Evolutionary conservation across 2,113 vertebrate species (phyloP).

Genomic region (Rhinoderma darwinii): DNA sequence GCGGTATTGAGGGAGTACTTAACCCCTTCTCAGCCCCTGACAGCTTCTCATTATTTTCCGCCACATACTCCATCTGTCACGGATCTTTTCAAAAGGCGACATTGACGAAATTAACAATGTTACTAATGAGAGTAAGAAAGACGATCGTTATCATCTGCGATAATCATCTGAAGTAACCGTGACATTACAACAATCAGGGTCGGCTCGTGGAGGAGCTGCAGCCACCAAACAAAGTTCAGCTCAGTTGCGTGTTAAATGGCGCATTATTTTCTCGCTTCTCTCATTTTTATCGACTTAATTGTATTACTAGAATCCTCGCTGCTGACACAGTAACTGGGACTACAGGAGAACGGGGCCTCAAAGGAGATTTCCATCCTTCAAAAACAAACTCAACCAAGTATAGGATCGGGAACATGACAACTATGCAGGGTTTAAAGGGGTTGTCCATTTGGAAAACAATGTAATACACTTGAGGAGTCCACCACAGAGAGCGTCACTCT

Average conservation of each 20-base stretch:
- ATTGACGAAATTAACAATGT: slow-evolving; percentile 9
- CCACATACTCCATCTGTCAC: background rate
- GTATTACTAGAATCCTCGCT: background rate
- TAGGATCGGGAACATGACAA: background rate
- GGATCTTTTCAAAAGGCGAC: background rate
- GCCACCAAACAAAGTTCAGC: background rate
- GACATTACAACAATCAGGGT: background rate
- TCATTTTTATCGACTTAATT: background rate
- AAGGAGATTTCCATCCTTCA: background rate
- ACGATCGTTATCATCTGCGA: background rate
- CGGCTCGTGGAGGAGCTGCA: background rate
- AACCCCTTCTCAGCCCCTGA: background rate
- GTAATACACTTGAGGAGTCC: background rate
- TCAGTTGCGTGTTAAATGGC: background rate
- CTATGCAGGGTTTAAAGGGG: background rate
- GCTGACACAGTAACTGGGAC: background rate
- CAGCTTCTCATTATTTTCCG: background rate
- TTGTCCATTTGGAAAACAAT: background rate
- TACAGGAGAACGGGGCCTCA: background rate
- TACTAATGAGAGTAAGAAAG: slow-evolving; percentile 14
- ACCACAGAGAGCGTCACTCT: background rate
- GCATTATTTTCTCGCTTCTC: background rate
- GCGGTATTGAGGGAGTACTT: background rate
- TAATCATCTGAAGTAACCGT: background rate
- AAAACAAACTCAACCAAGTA: background rate